A percentile compares a stretch with the other conserved stretches of the same genome.
phyloP scores from a whole-genome alignment of 2,797 vertebrate genomes.

The Hemibagrus guttatus region DNA sequence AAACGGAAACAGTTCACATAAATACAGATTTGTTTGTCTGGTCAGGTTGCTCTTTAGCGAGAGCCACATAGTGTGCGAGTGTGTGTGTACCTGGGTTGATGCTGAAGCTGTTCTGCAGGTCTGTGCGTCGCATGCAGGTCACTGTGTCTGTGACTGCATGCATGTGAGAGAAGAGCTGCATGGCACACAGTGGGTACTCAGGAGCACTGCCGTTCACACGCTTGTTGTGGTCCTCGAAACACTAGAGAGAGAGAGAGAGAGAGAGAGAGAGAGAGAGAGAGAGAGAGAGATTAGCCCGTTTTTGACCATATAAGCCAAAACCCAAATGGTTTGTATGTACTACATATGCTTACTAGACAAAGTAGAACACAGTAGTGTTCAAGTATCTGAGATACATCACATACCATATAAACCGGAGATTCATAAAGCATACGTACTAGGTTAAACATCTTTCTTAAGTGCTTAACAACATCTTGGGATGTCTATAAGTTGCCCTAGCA shows the following conservation, averaged over 20 bases:
- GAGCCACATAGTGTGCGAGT: background rate
- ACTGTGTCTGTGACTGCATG: constrained; percentile 87
- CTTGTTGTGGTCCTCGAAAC: constrained; percentile 75
- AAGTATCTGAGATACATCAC: background rate
- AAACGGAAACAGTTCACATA: background rate
- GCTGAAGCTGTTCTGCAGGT: constrained; percentile 83
- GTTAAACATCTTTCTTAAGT: background rate
- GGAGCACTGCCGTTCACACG: constrained; percentile 73
- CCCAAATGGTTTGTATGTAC: background rate
- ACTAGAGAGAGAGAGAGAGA: background rate
- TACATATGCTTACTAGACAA: background rate
- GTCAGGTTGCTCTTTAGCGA: background rate
- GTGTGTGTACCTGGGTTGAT: constrained; percentile 82
- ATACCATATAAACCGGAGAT: background rate
- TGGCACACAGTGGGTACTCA: constrained; percentile 86
- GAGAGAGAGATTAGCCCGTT: background rate
- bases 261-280: background rate
- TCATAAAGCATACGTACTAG: background rate
- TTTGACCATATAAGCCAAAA: background rate
- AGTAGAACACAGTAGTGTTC: background rate
- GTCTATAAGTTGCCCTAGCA: background rate
- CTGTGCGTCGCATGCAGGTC: constrained; percentile 92
- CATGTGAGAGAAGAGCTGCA: constrained; percentile 97
- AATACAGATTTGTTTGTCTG: constrained; percentile 8
- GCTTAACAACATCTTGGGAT: background rate